Evolutionary conservation across 2,113 vertebrate genomes (phyloP), one percentile per base, ranked within the genome.

Genomic region (Sardina pilchardus): DNA sequence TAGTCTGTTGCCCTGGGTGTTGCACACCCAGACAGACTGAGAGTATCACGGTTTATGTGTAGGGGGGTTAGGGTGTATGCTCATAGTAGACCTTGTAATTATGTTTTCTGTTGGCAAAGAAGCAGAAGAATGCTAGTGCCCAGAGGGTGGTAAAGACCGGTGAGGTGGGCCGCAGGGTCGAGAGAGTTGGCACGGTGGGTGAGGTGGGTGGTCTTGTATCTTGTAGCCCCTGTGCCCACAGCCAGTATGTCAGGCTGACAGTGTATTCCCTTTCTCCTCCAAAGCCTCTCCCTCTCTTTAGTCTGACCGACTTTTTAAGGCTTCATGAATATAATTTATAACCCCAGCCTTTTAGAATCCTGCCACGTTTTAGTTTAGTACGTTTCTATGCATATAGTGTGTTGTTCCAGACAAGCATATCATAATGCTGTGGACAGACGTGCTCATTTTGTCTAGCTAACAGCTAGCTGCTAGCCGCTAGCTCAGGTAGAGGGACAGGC

Each of bases 131-230:
- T 19, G 43, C 83, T 81, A 63, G 86, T 59, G 56, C 36, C 83
- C 50, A 84, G 48, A 86, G 81, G 24, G 83, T 71, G 75, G 75
- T 50, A 87, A 84, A 82, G 86, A 84, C 48, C 81, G 78, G 78
- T 39, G 83, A 84, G 30, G 42, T 17, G 56, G 75, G 81, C 53
- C 85, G 30, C 30, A 43, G 45, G 81, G 67, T 59, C 81, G 56
- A 26, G 39, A 82, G 83, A 81, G 24, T 83, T 43, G 84, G 36
- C 24, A 6, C 47, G 14, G 45, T 44, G 83, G 39, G 86, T 21
- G 63, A 84, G 78, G 48, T 87, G 86, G 83, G 83, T 87, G 78
- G 78, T 84, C 8, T 17, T 43, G 19, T 63, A 34, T 39, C 83
- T 16, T 3, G 47, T 59, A 81, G 36, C 53, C 50, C 86, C 30